These are phyloP conservation scores for Betta splendens DNA, from an alignment of 2,797 vertebrate genomes.

Conservation along the genomic window DNA sequence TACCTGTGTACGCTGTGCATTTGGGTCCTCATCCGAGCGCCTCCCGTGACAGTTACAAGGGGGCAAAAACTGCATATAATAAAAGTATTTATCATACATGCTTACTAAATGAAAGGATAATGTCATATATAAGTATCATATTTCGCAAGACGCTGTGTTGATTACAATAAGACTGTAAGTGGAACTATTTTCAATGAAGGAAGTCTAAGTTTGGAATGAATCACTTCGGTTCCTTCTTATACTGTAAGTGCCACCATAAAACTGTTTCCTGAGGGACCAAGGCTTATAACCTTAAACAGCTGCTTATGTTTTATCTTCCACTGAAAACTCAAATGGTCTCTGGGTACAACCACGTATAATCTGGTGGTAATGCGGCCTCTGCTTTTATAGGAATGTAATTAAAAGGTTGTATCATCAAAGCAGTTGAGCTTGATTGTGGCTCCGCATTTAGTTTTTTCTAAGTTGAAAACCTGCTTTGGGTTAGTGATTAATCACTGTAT, in stretches of 20 bases:
- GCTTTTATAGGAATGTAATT: constrained; percentile 4
- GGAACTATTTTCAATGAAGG: constrained; percentile 9
- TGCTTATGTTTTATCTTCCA: constrained; percentile 19
- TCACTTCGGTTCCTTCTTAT: constrained; percentile 8
- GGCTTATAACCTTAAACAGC: constrained; percentile 33
- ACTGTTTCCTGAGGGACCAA: constrained; percentile 29
- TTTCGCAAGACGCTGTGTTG: too few species aligned
- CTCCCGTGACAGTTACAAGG: too few species aligned
- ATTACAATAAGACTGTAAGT: background rate
- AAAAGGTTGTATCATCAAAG: constrained; percentile 12
- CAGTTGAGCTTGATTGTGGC: constrained; percentile 1
- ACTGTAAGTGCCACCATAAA: constrained; percentile 18
- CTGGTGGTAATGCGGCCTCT: constrained; percentile 11
- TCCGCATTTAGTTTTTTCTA: constrained; percentile 11
- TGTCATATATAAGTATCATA: too few species aligned
- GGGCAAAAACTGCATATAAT: too few species aligned
- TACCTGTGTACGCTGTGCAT: too few species aligned
- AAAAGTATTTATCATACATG: too few species aligned
- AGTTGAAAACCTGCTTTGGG: constrained; percentile 11
- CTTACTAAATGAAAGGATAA: too few species aligned
- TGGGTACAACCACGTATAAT: background rate
- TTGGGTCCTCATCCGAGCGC: too few species aligned
- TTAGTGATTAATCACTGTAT: constrained; percentile 11
- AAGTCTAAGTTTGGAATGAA: constrained; percentile 3
- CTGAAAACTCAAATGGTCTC: background rate